Evolutionary conservation across 2,113 vertebrate genomes (phyloP).

Genomic region (Austrofundulus limnaeus): DNA sequence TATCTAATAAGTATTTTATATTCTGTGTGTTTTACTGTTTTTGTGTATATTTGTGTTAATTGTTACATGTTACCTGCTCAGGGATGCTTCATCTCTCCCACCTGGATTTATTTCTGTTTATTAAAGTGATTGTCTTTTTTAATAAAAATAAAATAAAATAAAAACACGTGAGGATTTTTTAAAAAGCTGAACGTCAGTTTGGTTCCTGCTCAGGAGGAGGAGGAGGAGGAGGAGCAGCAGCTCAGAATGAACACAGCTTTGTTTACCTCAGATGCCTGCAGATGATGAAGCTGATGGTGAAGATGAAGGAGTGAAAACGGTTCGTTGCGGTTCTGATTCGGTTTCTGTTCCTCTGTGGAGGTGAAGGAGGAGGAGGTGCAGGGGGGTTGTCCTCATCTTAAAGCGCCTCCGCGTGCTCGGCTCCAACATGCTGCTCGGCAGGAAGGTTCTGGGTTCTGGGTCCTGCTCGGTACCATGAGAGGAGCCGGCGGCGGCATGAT

Average conservation of each 20-base stretch:
- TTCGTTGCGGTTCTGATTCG: neutral
- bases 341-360: neutral
- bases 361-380: neutral
- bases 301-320: slow-evolving; percentile 15
- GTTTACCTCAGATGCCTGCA: slow-evolving; percentile 39
- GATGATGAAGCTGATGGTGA: slow-evolving; percentile 11
- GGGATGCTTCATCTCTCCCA: too few relatives aligned
- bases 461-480: slow-evolving; percentile 56
- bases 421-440: slow-evolving; percentile 20
- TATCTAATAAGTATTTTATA: too few relatives aligned
- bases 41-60: too few relatives aligned
- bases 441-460: slow-evolving; percentile 13
- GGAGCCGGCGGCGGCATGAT: slow-evolving; percentile 66
- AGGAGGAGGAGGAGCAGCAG: slow-evolving; percentile 12
- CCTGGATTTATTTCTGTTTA: too few relatives aligned
- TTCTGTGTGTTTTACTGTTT: too few relatives aligned
- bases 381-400: neutral
- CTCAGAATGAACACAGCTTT: slow-evolving; percentile 6
- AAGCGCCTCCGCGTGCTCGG: neutral
- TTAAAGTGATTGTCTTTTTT: too few relatives aligned
- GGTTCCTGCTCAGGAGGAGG: neutral
- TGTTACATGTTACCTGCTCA: too few relatives aligned
- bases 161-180: too few relatives aligned
- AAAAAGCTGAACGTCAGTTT: slow-evolving; percentile 29
- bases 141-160: too few relatives aligned